phyloP scores from a whole-genome alignment of 2,113 vertebrate genomes.

The Tyrannus savana region DNA sequence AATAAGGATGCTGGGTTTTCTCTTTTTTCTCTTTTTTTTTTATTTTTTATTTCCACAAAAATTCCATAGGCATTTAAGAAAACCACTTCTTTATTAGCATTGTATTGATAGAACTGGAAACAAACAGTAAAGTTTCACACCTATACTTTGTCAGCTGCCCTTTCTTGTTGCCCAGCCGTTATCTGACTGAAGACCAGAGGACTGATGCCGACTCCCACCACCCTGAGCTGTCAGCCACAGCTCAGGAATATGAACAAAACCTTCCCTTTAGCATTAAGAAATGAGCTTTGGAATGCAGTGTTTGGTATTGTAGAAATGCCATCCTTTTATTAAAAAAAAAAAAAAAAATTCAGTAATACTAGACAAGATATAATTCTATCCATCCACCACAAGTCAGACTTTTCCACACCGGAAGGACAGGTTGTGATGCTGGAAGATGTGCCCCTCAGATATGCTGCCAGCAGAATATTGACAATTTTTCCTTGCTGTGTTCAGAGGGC shows the following conservation, averaged over 20 bases:
- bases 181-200: not conserved
- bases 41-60: too few relatives aligned
- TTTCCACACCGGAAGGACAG: not conserved
- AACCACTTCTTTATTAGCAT: not conserved
- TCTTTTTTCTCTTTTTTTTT: too few relatives aligned
- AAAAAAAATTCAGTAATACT: not conserved
- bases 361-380: not conserved
- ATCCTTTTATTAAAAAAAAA: not conserved
- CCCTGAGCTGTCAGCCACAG: not conserved
- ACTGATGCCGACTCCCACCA: not conserved
- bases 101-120: not conserved
- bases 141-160: not conserved
- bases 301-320: not conserved
- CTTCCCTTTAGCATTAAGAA: not conserved
- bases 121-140: not conserved
- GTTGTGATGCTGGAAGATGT: not conserved
- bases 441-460: not conserved
- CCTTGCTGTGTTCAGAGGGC: not conserved
- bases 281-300: not conserved
- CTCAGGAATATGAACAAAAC: not conserved
- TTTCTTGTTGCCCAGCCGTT: not conserved
- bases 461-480: not conserved
- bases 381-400: not conserved
- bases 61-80: too few relatives aligned
- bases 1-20: too few relatives aligned